Base-by-base conservation (phyloP, 1,140 invertebrate genomes). In the Periplaneta americana region DNA sequence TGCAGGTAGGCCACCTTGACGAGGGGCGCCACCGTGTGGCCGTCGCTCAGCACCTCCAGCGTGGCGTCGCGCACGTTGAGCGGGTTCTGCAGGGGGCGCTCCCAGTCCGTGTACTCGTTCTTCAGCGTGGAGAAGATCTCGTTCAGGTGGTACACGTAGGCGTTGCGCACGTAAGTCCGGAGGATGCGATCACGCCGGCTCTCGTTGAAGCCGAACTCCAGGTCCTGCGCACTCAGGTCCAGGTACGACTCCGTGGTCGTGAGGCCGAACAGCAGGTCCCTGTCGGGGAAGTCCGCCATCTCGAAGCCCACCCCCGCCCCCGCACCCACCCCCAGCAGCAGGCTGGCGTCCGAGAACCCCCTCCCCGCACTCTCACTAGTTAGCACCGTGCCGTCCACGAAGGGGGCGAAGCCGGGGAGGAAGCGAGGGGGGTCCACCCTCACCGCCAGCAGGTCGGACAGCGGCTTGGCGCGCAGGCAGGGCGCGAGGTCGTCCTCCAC, bases 101-200 rank as follows among this genome's bases (percentile, higher is more conserved):
- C 96, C 96, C 96, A 98, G 87, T 98, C 96, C 75, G 96, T 97
- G 88, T 98, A 98, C 87, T 98, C 96, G 87, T 97, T 98, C 88
- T 96, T 95, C 78, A 97, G 90, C 35, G 96, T 96, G 31, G 95
- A 96, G 89, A 95, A 97, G 85, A 96, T 97, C 88, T 97, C 96
- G 88, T 97, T 96, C 80, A 96, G 90, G 89, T 97, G 96, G 88
- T 95, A 97, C 84, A 94, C 93, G 88, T 96, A 97, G 66, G 95
- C 93, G 87, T 97, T 97, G 57, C 96, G 91, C 75, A 97, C 96
- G 88, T 95, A 96, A 18, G 96, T 97, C 81, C 96, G 91, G 84
- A 97, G 90, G 84, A 97, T 95, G 75, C 95, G 91, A 88, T 97
- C 95, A 78, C 95, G 90, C 81, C 95, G 91, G 80, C 93, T 94